These are phyloP conservation scores for Napeogenes inachia DNA, from an alignment of 2,888 invertebrate species.

Conservation along the genomic window DNA sequence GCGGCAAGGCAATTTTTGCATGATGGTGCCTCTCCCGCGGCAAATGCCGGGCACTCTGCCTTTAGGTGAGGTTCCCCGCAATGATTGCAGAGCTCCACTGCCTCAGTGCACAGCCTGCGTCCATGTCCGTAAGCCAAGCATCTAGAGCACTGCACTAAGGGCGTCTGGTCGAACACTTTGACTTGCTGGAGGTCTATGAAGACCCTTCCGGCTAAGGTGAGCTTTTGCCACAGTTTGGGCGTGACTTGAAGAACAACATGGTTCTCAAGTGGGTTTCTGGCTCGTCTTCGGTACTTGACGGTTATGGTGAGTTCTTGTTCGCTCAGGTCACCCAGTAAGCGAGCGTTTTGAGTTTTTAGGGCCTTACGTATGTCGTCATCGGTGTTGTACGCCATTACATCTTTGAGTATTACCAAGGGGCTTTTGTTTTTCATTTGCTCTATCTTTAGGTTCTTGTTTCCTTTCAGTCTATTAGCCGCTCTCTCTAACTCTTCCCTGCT, in stretches of 20 bases:
- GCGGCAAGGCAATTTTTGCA: conserved; percentile 24
- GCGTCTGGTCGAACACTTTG: background rate
- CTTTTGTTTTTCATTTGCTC: conserved; percentile 11
- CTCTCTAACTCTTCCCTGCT: too few species aligned
- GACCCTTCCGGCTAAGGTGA: background rate
- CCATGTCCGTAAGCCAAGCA: too few species aligned
- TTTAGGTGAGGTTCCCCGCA: background rate
- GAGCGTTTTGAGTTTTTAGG: conserved; percentile 3
- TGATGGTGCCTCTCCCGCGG: background rate
- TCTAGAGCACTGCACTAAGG: too few species aligned
- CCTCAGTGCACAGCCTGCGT: too few species aligned
- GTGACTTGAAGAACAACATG: conserved; percentile 14
- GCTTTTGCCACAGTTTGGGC: conserved; percentile 10
- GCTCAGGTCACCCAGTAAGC: background rate
- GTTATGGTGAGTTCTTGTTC: conserved; percentile 1
- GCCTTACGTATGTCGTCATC: conserved; percentile 16
- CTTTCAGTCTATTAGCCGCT: background rate
- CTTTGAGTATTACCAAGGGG: conserved; percentile 20
- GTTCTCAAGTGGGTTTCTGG: conserved; percentile 12
- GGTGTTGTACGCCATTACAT: conserved; percentile 13
- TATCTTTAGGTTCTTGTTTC: background rate
- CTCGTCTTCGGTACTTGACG: conserved; percentile 10
- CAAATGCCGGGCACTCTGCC: conserved; percentile 9
- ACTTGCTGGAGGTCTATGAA: conserved; percentile 10
- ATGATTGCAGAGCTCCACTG: conserved; percentile 11